These are phyloP conservation scores for Hydra vulgaris DNA, from an alignment of 30 jellyfish, hydroid and myxozoan species.

Conservation along the genomic window DNA sequence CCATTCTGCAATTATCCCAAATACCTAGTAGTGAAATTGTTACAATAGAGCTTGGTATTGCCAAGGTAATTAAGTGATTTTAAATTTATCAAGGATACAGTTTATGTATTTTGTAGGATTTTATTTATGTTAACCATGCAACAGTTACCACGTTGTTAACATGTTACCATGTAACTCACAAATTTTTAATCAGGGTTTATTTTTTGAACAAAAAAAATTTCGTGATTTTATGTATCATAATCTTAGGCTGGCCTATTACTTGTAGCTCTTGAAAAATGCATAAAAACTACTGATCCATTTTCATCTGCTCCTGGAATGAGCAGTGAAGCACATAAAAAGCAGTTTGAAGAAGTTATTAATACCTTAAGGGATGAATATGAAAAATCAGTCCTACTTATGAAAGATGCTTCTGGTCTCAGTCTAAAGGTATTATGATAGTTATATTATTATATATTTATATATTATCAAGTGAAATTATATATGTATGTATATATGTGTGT, in stretches of 20 bases:
- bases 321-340: constrained; percentile 40
- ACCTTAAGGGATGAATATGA: constrained; percentile 57
- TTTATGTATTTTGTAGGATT: too few relatives aligned
- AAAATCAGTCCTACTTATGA: constrained; percentile 31
- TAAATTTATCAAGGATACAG: too few relatives aligned
- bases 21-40: constrained; percentile 21
- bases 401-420: constrained; percentile 46
- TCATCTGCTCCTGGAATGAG: constrained; percentile 20
- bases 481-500: neutral
- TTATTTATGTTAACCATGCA: too few relatives aligned
- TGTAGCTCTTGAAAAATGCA: constrained; percentile 55
- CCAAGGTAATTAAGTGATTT: constrained; percentile 32
- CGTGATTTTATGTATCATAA: neutral
- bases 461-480: neutral
- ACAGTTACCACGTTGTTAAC: too few relatives aligned
- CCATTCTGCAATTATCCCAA: constrained; percentile 46
- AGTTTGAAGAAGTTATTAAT: constrained; percentile 35
- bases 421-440: constrained; percentile 42
- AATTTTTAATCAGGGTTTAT: neutral
- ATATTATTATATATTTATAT: too few relatives aligned
- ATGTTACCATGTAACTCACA: neutral
- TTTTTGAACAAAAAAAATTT: neutral
- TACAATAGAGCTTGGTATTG: constrained; percentile 70
- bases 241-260: constrained; percentile 72
- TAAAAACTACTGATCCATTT: constrained; percentile 27